phyloP scores from a whole-genome alignment of 2,113 vertebrate genomes.

The Rhizomys pruinosus region DNA sequence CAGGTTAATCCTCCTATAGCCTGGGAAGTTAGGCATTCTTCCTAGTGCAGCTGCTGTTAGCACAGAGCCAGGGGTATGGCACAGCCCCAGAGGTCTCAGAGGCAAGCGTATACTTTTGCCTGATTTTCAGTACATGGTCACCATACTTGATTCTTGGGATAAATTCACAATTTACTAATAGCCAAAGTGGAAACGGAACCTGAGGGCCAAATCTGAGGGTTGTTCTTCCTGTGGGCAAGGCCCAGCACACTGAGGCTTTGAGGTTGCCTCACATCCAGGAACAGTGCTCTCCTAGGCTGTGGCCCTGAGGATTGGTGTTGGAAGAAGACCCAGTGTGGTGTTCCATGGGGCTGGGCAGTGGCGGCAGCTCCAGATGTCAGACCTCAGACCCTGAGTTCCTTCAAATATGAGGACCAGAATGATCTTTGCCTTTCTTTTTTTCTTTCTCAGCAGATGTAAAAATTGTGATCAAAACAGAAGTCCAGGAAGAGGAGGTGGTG shows the following conservation, averaged over 20 bases:
- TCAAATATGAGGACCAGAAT: not conserved
- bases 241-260: not conserved
- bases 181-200: not conserved
- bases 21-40: not conserved
- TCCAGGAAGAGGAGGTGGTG: slow-evolving; percentile 80
- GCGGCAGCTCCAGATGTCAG: not conserved
- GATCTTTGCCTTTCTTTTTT: slow-evolving; percentile 50
- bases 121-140: not conserved
- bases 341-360: accelerated
- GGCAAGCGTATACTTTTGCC: not conserved
- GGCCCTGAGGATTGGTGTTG: too few species aligned
- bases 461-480: slow-evolving; percentile 82
- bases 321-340: not conserved
- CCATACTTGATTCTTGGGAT: not conserved
- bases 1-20: not conserved
- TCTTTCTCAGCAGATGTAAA: slow-evolving; percentile 81
- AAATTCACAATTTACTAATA: not conserved
- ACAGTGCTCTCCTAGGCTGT: not conserved
- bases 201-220: not conserved
- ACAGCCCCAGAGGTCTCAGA: not conserved
- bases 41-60: not conserved
- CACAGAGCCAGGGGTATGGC: not conserved
- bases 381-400: not conserved
- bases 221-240: not conserved
- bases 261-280: accelerated